Base-by-base conservation (phyloP, 2,797 vertebrate species). In the Hirundo rustica region DNA sequence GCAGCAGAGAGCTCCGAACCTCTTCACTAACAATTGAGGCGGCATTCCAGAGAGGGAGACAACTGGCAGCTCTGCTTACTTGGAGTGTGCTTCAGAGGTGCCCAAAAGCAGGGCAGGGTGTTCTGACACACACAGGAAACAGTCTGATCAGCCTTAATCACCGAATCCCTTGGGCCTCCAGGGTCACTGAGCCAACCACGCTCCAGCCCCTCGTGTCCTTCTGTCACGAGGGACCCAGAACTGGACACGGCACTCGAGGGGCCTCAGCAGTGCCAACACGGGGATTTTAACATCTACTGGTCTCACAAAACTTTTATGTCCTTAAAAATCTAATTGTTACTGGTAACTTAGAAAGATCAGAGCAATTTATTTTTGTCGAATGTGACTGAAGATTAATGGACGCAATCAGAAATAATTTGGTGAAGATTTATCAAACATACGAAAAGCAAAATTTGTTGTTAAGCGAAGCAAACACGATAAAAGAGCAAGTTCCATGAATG, bases 361-460 rank as follows among this genome's bases (percentile, higher is more conserved):
- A 97, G 98, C 96, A 96, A 98, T 98, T 98, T 96, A 96, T 98
- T 98, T 97, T 97, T 97, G 98, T 98, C 97, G 94, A 93, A 97
- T 95, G 97, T 98, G 97, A 98, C 97, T 97, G 96, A 97, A 98
- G 98, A 98, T 98, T 97, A 98, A 98, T 98, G 97, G 97, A 96
- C 95, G 98, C 95, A 96, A 98, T 98, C 98, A 98, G 96, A 95
- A 98, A 97, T 97, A 94, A 98, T 98, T 97, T 97, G 94, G 96
- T 4, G 66, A 96, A 97, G 96, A 97, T 94, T 30, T 92, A 97
- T 97, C 97, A 97, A 97, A 97, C 40, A 89, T 88, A 97, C 22
- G 88, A 97, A 97, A 98, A 98, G 97, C 96, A 97, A 96, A 97
- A 98, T 98, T 97, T 98, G 97, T 94, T 97, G 96, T 97, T 97